Evolutionary conservation across 2,797 vertebrate genomes (phyloP), one percentile per base, ranked within the genome.

Genomic region (Arnoldichthys spilopterus): DNA sequence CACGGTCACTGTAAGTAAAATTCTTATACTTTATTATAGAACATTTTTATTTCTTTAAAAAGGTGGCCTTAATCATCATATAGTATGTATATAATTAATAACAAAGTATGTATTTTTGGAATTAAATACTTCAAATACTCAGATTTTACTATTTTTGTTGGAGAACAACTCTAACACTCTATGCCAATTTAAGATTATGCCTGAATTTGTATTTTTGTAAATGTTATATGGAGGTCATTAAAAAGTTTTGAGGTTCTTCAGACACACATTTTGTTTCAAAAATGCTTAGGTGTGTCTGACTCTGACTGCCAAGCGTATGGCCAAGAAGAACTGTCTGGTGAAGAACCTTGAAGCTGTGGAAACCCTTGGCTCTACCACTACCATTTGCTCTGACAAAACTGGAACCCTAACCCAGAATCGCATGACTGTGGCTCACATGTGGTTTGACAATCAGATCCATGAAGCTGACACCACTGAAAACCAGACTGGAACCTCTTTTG

Each of bases 331-430:
- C 92, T 99, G 97, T 84, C 86, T 99, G 80, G 97, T 99, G 75
- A 99, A 99, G 91, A 99, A 99, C 89, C 59, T 99, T 53, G 97
- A 99, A 87, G 97, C 97, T 0, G 97, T 99, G 6, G 97, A 99
- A 88, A 99, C 97, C 0, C 85, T 99, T 77, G 97, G 97, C 45
- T 97, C 96, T 81, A 97, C 96, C 0, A 96, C 96, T 70, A 97
- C 96, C 84, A 97, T 97, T 85, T 97, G 96, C 85, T 97, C 96
- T 0, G 96, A 97, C 90, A 97, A 97, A 85, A 97, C 96, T 0
- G 96, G 96, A 49, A 97, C 96, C 43, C 91, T 97, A 79, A 97
- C 96, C 62, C 96, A 97, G 92, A 97, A 97, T 92, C 92, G 96
- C 49, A 97, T 97, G 96, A 97, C 96, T 0, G 96, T 97, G 0